Base-by-base conservation (phyloP, 2,113 vertebrate genomes). In the Echinops telfairi region DNA sequence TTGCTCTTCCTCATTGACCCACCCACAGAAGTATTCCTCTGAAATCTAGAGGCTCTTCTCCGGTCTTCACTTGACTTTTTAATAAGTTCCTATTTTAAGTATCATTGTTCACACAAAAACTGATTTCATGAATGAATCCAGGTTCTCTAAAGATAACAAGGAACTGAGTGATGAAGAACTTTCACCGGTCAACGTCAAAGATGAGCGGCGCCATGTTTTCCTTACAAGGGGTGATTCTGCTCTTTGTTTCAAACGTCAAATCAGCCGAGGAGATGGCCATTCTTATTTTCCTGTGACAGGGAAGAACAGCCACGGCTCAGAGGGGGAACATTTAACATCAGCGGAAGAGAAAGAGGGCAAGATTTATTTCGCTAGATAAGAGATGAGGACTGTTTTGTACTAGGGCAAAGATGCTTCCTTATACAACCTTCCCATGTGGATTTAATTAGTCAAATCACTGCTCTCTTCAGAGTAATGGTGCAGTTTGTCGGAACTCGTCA, bases 61-160 rank as follows among this genome's bases (percentile, higher is more conserved):
- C 47, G 47, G 47, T 14, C 47, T 53, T 53, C 9, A 11, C 47
- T 53, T 53, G 47, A 53, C 47, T 12, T 53, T 53, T 2, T 53
- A 53, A 14, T 53, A 53, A 53, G 47, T 53, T 53, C 47, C 9
- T 10, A 53, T 62, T 62, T 62, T 62, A 62, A 62, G 71, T 23
- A 81, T 81, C 70, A 27, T 78, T 89, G 47, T 92, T 83, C 76
- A 90, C 71, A 19, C 91, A 83, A 93, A 94, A 27, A 81, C 12
- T 20, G 43, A 71, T 78, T 89, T 89, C 57, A 33, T 71, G 66
- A 84, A 87, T 57, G 16, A 22, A 88, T 17, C 17, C 68, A n/a
- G n/a, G 3, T 82, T 89, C 47, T 89, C 76, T 90, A 57, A 88
- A 66, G 77, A 81, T 19, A 16, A 70, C 77, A 85, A 14, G 14